Base-by-base conservation (phyloP, 2,113 vertebrate genomes). In the Sebastes fasciatus region DNA sequence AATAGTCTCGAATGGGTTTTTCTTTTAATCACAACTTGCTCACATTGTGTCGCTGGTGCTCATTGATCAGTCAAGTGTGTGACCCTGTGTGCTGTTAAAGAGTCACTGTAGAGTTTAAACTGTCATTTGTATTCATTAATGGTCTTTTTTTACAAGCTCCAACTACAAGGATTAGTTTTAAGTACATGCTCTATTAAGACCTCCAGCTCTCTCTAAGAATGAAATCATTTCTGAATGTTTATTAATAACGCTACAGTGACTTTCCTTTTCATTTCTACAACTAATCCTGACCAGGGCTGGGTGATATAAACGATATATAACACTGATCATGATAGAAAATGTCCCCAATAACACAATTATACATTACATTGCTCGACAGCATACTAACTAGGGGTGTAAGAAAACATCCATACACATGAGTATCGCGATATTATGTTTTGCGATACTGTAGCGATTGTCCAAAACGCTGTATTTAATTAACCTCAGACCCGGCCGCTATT, bases 11-110 rank as follows among this genome's bases (percentile, higher is more conserved):
- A 74, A 52, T 48, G 8, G 16, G 3, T 13, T 60, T 55, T 34
- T 49, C 45, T 16, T 42, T 23, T 61, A 1, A n/a, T 61, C 5
- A 60, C 51, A 54, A 26, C 14, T 52, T 69, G 61, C n/a, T 78
- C 46, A 19, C 21, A 48, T 65, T 49, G 40, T 68, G 14, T 69
- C 23, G 1, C 17, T 72, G 54, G 72, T 62, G 23, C 21, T 51
- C 40, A 34, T 42, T 26, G 62, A 68, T 57, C 62, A 62, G 21
- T 69, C 49, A 46, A 21, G 60, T 80, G 71, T 83, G 51, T 17
- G 42, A 72, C 19, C 5, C 5, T 17, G 12, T 34, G 52, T 77
- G 55, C 5, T 14, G n/a, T 70, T 64, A 43, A 51, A 71, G 2
- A 12, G 3, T 48, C 12, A 21, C 1, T 49, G 21, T 26, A 12